phyloP scores from a whole-genome alignment of 37 sponge, comb jelly and placozoan genomes.

The Chondrosia reniformis region DNA sequence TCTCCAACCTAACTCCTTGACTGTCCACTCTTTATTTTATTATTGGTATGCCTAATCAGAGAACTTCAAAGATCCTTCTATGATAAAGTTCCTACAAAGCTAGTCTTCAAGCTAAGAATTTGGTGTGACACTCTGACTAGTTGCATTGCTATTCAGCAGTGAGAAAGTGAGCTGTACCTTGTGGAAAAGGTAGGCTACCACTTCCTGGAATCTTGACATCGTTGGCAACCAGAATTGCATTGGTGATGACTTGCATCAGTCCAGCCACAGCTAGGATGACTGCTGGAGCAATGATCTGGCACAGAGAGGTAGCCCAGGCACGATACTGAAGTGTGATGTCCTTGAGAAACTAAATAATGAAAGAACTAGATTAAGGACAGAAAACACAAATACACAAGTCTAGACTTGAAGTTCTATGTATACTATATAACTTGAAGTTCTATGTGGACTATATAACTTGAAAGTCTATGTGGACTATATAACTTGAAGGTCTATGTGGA shows the following conservation, averaged over 20 bases:
- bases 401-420: no score
- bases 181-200: slow-evolving; percentile 29
- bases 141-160: no score
- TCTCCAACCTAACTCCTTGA: not conserved
- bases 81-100: not conserved
- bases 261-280: slow-evolving; percentile 63
- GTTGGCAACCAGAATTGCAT: slow-evolving; percentile 26
- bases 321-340: slow-evolving; percentile 57
- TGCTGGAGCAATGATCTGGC: slow-evolving; percentile 68
- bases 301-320: slow-evolving; percentile 47
- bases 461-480: no score
- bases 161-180: no score
- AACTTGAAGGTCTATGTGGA: no score
- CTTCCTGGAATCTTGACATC: slow-evolving; percentile 44
- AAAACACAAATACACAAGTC: not conserved
- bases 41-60: not conserved
- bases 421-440: no score
- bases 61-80: not conserved
- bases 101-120: not conserved
- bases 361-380: not conserved
- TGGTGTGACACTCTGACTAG: not conserved
- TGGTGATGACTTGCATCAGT: slow-evolving; percentile 66
- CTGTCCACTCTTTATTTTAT: not conserved
- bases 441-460: no score
- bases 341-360: slow-evolving; percentile 55